These are phyloP conservation scores for Sminthopsis crassicaudata DNA, from an alignment of 2,113 vertebrate species.

Conservation along the genomic window DNA sequence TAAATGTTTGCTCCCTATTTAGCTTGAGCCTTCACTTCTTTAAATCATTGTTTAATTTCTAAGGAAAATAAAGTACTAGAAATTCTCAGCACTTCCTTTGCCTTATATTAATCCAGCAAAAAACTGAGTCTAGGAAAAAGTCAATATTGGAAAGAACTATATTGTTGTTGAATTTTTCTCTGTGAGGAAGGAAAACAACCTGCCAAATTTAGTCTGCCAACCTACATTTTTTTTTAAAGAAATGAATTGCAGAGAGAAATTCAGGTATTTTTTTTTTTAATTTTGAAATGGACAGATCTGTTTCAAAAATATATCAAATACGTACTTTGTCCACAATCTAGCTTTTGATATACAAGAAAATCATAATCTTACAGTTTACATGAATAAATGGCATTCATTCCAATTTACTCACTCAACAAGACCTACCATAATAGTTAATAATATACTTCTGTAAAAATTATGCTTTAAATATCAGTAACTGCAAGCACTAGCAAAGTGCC, in stretches of 20 bases:
- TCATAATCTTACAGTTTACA: slow-evolving; percentile 44
- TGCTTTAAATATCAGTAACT: slow-evolving; percentile 24
- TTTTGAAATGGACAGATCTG: slow-evolving; percentile 43
- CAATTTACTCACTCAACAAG: slow-evolving; percentile 49
- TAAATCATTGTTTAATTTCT: no score
- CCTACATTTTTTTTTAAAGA: slow-evolving; percentile 13
- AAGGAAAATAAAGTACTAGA: no score
- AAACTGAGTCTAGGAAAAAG: no score
- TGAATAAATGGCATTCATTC: slow-evolving; percentile 30
- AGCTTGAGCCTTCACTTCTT: no score
- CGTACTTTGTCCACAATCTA: slow-evolving; percentile 46
- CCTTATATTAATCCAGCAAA: no score
- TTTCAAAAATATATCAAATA: slow-evolving; percentile 43
- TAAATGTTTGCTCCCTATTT: no score
- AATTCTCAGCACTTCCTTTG: no score
- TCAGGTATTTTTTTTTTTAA: slow-evolving; percentile 13
- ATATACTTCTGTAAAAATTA: slow-evolving; percentile 37
- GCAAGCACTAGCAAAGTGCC: background rate
- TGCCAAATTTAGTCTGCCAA: background rate
- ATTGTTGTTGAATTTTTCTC: no score
- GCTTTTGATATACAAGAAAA: slow-evolving; percentile 39
- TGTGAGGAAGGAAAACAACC: no score
- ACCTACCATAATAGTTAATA: slow-evolving; percentile 47
- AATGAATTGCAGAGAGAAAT: slow-evolving; percentile 6
- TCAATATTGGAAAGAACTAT: no score